A percentile compares a stretch with the other conserved stretches of the same genome.
These are phyloP conservation scores for Onychomys torridus DNA, from an alignment of 2,797 vertebrate genomes.

Conservation along the genomic window DNA sequence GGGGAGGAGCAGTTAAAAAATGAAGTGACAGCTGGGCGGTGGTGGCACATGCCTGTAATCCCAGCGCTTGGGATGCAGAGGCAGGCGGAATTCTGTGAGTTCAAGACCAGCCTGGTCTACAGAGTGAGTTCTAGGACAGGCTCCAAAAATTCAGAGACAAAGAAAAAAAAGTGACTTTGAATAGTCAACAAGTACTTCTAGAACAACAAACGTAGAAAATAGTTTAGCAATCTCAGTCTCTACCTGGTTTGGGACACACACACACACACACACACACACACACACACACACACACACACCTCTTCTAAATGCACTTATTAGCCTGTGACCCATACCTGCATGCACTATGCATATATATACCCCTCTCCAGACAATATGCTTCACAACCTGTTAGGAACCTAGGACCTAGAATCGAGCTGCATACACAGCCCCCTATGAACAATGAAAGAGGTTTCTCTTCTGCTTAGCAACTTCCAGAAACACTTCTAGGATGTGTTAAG, in stretches of 20 bases:
- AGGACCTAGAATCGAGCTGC: background rate
- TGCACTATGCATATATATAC: background rate
- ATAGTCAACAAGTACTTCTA: background rate
- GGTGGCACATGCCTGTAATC: too few relatives aligned
- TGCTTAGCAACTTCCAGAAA: background rate
- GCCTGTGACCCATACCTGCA: background rate
- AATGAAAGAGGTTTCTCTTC: background rate
- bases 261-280: background rate
- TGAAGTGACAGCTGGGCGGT: background rate
- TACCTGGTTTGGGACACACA: background rate
- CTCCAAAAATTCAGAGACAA: too few relatives aligned
- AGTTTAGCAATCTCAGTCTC: background rate
- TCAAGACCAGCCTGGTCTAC: too few relatives aligned
- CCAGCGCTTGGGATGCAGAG: too few relatives aligned
- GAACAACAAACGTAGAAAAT: background rate
- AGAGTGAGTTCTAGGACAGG: too few relatives aligned
- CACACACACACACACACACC: background rate
- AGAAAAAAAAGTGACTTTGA: background rate
- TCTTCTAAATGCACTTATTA: background rate
- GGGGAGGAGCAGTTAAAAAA: background rate
- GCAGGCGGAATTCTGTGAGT: too few relatives aligned
- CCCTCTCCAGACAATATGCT: background rate
- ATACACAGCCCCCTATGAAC: background rate
- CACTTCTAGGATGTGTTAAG: background rate
- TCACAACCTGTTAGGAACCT: background rate